These are phyloP conservation scores for Macrosoma leucophasiata DNA, from an alignment of 2,888 invertebrate species.

Conservation along the genomic window DNA sequence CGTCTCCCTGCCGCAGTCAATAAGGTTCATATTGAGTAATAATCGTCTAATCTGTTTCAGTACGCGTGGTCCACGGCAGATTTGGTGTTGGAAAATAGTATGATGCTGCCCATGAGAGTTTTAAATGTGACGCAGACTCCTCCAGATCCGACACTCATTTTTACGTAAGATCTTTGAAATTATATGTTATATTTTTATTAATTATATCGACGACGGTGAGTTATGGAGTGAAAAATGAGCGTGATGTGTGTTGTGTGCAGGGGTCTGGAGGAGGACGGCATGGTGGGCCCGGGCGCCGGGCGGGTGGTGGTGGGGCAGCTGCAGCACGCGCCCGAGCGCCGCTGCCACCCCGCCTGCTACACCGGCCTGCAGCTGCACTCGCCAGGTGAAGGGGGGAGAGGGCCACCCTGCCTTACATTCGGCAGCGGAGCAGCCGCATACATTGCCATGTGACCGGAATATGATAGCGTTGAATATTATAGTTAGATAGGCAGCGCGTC, in stretches of 20 bases:
- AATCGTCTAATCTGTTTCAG: no score
- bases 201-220: no score
- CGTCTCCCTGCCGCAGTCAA: background rate
- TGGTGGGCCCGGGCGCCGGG: slow-evolving; percentile 34
- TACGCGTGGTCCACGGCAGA: slow-evolving; percentile 75
- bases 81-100: slow-evolving; percentile 87
- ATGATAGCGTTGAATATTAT: no score
- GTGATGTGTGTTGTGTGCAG: slow-evolving; percentile 4
- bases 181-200: no score
- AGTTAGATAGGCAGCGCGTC: no score
- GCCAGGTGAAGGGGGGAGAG: slow-evolving; percentile 64
- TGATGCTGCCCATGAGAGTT: slow-evolving; percentile 87
- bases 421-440: background rate
- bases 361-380: slow-evolving; percentile 81
- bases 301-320: slow-evolving; percentile 74
- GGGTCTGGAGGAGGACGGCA: slow-evolving; percentile 19
- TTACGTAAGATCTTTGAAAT: slow-evolving; percentile 40
- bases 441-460: background rate
- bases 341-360: slow-evolving; percentile 85
- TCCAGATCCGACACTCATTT: slow-evolving; percentile 77
- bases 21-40: no score
- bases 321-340: slow-evolving; percentile 82
- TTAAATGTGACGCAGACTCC: slow-evolving; percentile 78
- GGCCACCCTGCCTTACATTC: background rate
- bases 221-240: background rate